Base-by-base conservation (phyloP, 2,888 invertebrate species). In the Synanthedon formicaeformis region DNA sequence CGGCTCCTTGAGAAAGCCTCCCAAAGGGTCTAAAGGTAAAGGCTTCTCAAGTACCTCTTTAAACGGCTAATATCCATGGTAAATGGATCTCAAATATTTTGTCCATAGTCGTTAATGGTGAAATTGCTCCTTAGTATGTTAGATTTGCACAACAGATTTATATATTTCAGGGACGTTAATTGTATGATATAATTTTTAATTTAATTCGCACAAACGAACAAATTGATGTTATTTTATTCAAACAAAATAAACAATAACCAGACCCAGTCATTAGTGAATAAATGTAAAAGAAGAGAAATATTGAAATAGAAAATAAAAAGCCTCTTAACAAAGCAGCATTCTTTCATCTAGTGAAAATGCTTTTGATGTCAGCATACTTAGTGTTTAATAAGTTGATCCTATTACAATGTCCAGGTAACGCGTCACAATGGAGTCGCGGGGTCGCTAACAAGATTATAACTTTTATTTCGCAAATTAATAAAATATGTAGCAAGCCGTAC, bases 311-410 rank as follows among this genome's bases (percentile, higher is more conserved):
- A 66, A 58, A 57, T 57, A 58, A 75, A 53, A 83, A 84, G 76
- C 84, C 82, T 82, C 83, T 84, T 85, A 84, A 71, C 74, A 71
- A 71, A 75, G 72, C 72, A 61, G 58, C 68, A 76, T 83, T 82
- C 81, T 79, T 81, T 81, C 71, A 65, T 71, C 68, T 62, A 59
- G 69, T 60, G 66, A 66, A 69, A 75, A 76, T 66, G 81, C 83
- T 82, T 85, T 87, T 88, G 87, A 88, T 88, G 88, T 85, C 77
- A 72, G 74, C 64, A 67, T 86, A 87, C 88, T 88, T 88, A 85
- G 80, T 84, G 76, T 84, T 83, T 87, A 81, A 87, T 85, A 87
- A 86, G 84, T 86, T 88, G 86, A 88, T 88, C 88, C 88, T 88
- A 87, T 88, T 88, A 88, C 78, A 77, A 75, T 80, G 86, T 78